These are phyloP conservation scores for Pandemis cinnamomeana DNA, from an alignment of 2,888 invertebrate species.

Conservation along the genomic window DNA sequence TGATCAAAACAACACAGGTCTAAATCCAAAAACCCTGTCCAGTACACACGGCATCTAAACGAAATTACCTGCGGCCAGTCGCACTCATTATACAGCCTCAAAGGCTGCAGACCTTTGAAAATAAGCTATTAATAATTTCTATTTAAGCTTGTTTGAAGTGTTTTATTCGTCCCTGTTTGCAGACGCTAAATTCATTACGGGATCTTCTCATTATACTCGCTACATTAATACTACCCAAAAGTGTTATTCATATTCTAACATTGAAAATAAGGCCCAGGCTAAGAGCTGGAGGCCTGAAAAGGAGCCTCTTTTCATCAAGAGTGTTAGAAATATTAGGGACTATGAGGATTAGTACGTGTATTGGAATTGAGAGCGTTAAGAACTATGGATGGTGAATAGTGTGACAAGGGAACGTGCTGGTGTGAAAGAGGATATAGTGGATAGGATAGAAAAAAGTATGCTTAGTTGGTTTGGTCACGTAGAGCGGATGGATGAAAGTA, in stretches of 20 bases:
- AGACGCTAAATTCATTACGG: slow-evolving; percentile 13
- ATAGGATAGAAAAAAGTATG: no score
- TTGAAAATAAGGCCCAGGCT: slow-evolving; percentile 10
- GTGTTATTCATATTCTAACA: slow-evolving; percentile 27
- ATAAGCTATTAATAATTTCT: slow-evolving; percentile 23
- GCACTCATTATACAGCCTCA: not conserved
- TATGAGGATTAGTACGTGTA: no score
- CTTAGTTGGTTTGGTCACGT: no score
- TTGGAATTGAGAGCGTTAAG: no score
- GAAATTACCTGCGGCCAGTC: not conserved
- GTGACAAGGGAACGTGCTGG: no score
- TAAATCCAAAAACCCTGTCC: no score
- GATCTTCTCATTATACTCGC: slow-evolving; percentile 15
- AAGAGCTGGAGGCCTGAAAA: not conserved
- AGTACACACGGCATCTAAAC: not conserved
- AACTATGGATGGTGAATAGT: no score
- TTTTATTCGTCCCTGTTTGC: slow-evolving; percentile 17
- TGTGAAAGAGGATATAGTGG: no score
- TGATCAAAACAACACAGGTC: no score
- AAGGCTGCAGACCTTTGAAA: slow-evolving; percentile 8
- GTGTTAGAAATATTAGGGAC: no score
- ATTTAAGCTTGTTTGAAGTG: slow-evolving; percentile 1
- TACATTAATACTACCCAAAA: slow-evolving; percentile 12
- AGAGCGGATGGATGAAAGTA: no score
- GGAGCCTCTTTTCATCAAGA: not conserved